Conservation (phyloP, 2,113 vertebrate genomes). For the Chionis minor region DNA sequence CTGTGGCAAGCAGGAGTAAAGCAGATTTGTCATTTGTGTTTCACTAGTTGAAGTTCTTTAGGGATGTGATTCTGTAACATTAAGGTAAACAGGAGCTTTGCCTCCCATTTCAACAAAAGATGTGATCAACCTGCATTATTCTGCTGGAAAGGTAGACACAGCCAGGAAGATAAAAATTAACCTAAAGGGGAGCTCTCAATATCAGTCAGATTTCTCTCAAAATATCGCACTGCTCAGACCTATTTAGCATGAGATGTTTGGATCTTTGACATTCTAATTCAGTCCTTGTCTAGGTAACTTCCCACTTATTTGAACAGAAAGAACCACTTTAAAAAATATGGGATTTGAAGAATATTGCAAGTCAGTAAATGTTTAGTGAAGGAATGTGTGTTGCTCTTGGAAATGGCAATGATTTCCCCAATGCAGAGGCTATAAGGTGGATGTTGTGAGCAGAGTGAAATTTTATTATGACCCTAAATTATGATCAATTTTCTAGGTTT, state of each 20-base stretch:
- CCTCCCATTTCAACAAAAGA: background rate
- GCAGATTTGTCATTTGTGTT: background rate
- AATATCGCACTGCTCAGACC: background rate
- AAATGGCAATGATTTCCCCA: background rate
- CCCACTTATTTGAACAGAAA: background rate
- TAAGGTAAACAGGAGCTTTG: background rate
- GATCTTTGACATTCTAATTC: background rate
- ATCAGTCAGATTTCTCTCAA: background rate
- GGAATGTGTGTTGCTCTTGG: background rate
- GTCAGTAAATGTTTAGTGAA: background rate
- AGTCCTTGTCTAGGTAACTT: background rate
- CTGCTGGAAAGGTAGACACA: background rate
- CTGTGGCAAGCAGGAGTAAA: background rate
- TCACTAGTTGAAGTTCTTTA: background rate
- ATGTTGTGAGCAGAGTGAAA: background rate
- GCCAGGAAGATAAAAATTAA: background rate
- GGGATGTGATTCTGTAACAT: background rate
- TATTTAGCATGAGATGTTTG: background rate
- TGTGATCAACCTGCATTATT: background rate
- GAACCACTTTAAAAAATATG: background rate
- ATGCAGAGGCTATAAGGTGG: background rate
- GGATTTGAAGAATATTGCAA: background rate
- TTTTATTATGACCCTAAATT: background rate
- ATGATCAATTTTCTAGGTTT: background rate
- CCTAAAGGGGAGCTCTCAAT: background rate